phyloP scores from a whole-genome alignment of 2,888 invertebrate species.

The Sphaeridia pumilis region DNA sequence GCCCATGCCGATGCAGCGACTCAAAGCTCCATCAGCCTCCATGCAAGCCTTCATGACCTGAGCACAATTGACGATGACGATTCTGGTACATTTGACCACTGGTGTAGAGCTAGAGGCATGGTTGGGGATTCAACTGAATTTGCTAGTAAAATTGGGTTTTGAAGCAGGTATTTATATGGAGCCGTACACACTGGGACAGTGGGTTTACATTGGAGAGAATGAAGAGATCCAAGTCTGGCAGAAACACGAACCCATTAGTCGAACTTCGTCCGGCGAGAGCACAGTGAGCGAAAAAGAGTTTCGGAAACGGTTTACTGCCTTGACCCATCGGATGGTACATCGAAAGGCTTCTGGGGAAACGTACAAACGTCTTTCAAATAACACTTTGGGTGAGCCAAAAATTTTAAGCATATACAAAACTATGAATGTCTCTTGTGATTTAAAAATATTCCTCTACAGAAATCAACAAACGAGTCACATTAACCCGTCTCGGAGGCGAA shows the following conservation, averaged over 20 bases:
- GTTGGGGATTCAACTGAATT: too few relatives aligned
- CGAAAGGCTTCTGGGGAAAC: constrained; percentile 79
- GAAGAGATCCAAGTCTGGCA: constrained; percentile 57
- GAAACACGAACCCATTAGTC: constrained; percentile 37
- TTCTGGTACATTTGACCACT: constrained; percentile 27
- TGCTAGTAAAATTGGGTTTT: too few relatives aligned
- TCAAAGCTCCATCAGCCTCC: constrained; percentile 28
- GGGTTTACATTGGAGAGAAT: constrained; percentile 63
- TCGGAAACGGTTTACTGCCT: constrained; percentile 69
- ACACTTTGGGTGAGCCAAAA: constrained; percentile 77
- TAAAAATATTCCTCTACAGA: too few relatives aligned
- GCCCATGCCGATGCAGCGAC: constrained; percentile 28
- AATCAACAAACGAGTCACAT: constrained; percentile 74
- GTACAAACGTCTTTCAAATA: constrained; percentile 70
- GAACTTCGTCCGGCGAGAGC: constrained; percentile 43
- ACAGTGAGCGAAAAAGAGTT: constrained; percentile 80
- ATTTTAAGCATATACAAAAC: too few relatives aligned
- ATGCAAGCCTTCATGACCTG: constrained; percentile 28
- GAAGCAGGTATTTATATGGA: constrained; percentile 62
- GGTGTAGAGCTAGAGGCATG: neutral
- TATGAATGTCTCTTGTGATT: too few relatives aligned
- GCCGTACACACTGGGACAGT: constrained; percentile 57
- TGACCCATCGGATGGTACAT: constrained; percentile 80
- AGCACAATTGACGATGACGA: constrained; percentile 37
- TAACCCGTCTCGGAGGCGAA: constrained; percentile 63